Evolutionary conservation across 37 sponge, comb jelly and placozoan genomes (phyloP), one percentile per base, ranked within the genome.

Genomic region (Crambe crambe): DNA sequence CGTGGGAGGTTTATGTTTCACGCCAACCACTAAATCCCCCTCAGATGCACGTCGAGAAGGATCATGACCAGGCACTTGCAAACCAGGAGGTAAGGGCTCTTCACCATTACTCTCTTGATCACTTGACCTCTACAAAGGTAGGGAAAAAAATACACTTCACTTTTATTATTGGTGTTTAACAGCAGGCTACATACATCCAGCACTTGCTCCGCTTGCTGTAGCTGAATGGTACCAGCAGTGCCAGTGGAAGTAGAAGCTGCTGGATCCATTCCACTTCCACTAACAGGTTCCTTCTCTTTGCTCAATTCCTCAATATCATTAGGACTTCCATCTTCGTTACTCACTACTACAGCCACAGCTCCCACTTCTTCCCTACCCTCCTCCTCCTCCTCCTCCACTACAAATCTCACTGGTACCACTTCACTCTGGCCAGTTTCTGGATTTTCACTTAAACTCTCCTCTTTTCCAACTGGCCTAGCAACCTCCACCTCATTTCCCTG

Each of bases 391-490:
- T 26, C 2, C 25, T 64, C 78, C 63, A 23, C 35, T 12, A n/a
- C 1, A 0, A 64, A 20, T 63, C 26, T 60, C 21, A 0, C 43
- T 0, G 20, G 68, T 56, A n/a, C 56, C 42, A 17, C 65, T 35
- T 72, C 82, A 58, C 66, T 65, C 66, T 65, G 66, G 5, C 66
- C 72, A 18, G 38, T 54, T 36, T 76, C 72, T 42, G 85, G 65
- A n/a, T 69, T 51, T 23, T 44, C 68, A 41, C 37, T 65, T 25
- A 54, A 23, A 29, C 75, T 32, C 34, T 20, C 20, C 42, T 0
- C 43, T 2, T 23, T 37, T 39, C 23, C 34, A 22, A 22, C 34
- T 68, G 29, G 22, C 35, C 3, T 30, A 32, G 6, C 32, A 35
- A 22, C 42, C 42, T 25, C 72, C 41, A 25, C 72, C 43, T 35